A percentile compares a stretch with the other conserved stretches of the same genome.
Evolutionary conservation across 2,797 vertebrate genomes (phyloP).

Genomic region (Caiman crocodilus): DNA sequence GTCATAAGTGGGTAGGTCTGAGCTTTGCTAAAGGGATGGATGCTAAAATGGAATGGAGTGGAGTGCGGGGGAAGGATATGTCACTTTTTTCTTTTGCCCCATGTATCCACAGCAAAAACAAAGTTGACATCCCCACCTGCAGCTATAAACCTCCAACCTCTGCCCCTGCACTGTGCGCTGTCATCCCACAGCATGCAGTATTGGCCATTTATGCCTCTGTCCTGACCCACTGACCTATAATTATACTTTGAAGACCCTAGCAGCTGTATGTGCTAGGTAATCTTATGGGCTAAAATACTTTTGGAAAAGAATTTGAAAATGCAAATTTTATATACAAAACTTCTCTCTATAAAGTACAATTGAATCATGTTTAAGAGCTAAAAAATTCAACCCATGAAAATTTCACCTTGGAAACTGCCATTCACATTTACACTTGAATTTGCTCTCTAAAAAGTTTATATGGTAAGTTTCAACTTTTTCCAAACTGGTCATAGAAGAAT

Average conservation of each 20-base stretch:
- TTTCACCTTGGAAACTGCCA: neutral
- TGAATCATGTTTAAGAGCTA: neutral
- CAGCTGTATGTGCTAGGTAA: neutral
- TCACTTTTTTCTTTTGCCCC: too few relatives aligned
- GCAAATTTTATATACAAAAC: neutral
- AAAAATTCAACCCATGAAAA: neutral
- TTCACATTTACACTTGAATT: neutral
- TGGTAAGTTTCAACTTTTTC: neutral
- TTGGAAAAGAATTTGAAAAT: neutral
- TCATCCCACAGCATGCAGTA: too few relatives aligned
- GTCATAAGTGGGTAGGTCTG: too few relatives aligned
- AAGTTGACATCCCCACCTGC: too few relatives aligned
- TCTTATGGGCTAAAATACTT: neutral
- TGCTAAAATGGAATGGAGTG: too few relatives aligned
- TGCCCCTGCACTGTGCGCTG: too few relatives aligned
- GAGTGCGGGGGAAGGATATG: too few relatives aligned
- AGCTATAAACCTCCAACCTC: too few relatives aligned
- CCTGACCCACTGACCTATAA: neutral
- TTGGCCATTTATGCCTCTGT: neutral
- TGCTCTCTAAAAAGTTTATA: neutral
- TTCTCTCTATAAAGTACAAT: neutral
- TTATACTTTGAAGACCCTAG: constrained; percentile 1
- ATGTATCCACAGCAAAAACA: too few relatives aligned
- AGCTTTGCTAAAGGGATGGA: too few relatives aligned
- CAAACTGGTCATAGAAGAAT: neutral